Percentiles rank a stretch among this genome's conserved stretches.
Conservation (phyloP, 2,888 invertebrate species). For the Syrphus vitripennis region DNA sequence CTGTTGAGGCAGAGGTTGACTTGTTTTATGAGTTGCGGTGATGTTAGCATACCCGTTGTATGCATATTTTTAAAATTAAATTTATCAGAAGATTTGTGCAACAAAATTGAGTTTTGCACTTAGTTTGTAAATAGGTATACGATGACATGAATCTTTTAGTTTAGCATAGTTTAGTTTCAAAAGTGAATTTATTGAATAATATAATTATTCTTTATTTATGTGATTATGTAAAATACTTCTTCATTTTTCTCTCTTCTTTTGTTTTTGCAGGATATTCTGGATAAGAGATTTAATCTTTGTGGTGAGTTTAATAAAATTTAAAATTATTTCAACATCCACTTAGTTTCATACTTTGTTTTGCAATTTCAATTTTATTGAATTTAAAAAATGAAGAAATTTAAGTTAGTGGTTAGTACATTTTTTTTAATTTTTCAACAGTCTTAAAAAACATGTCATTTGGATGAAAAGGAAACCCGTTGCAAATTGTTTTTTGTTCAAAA, state of each 20-base stretch:
- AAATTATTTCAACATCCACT: neutral
- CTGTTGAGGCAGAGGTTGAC: neutral
- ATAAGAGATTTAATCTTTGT: neutral
- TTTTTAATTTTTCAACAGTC: too few relatives aligned
- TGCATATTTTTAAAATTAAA: neutral
- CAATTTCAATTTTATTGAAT: neutral
- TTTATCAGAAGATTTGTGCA: neutral
- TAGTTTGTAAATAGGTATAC: neutral
- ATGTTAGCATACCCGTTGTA: neutral
- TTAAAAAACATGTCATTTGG: too few relatives aligned
- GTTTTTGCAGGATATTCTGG: neutral
- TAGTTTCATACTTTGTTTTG: neutral
- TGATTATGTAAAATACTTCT: neutral
- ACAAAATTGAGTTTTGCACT: slow-evolving; percentile 5
- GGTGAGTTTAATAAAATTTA: neutral
- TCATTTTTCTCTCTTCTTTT: too few relatives aligned
- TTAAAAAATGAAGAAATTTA: too few relatives aligned
- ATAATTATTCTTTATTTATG: neutral
- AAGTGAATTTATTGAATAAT: neutral
- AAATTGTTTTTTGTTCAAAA: too few relatives aligned
- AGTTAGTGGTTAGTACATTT: too few relatives aligned
- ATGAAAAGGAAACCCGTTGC: too few relatives aligned
- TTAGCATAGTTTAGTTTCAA: neutral
- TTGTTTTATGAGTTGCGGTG: neutral
- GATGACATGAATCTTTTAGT: too few relatives aligned